Evolutionary conservation across 2,888 invertebrate species (phyloP).

Genomic region (Deroplatys truncata): DNA sequence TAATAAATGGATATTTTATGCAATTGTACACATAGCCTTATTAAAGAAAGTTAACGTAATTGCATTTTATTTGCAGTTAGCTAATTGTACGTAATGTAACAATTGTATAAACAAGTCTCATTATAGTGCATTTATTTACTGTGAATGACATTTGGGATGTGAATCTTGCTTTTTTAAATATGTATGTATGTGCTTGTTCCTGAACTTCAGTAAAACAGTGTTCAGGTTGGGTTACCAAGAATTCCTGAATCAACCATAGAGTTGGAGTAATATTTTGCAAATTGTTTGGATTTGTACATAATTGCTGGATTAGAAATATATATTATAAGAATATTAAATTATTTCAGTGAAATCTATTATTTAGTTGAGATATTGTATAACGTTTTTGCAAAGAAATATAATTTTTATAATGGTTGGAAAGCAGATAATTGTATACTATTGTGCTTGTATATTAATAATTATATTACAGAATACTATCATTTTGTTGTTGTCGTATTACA

Average conservation of each 20-base stretch:
- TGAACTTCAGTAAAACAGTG: not conserved
- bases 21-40: not conserved
- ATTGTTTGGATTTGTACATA: constrained; percentile 20
- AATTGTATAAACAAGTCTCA: not conserved
- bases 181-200: constrained; percentile 3
- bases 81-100: not conserved
- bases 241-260: not conserved
- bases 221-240: constrained; percentile 18
- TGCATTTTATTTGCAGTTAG: not conserved
- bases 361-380: constrained; percentile 21
- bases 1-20: not conserved
- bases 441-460: constrained; percentile 19
- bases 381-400: not conserved
- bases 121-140: not conserved
- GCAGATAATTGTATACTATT: constrained; percentile 24
- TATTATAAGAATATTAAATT: constrained; percentile 29
- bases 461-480: constrained; percentile 16
- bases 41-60: not conserved
- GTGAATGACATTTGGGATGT: not conserved
- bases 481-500: constrained; percentile 14
- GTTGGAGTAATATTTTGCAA: not conserved
- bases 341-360: constrained; percentile 29
- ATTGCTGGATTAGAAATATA: constrained; percentile 8
- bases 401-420: constrained; percentile 27
- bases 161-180: not conserved